Percentiles rank a stretch among this genome's conserved stretches.
phyloP scores from a whole-genome alignment of 2,797 vertebrate species.

The Sebastes diaconus region DNA sequence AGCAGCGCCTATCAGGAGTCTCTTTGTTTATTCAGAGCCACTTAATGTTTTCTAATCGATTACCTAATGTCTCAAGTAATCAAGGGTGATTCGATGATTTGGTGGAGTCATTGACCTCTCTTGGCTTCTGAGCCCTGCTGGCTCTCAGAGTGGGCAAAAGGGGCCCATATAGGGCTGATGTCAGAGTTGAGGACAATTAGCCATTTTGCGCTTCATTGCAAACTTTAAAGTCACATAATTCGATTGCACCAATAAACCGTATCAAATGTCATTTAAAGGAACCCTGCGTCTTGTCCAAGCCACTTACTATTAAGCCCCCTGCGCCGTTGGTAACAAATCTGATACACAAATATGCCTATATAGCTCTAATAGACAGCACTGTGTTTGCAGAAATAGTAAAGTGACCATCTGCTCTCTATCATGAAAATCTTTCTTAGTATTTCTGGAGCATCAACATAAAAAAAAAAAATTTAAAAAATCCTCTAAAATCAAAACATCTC shows the following conservation, averaged over 20 bases:
- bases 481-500: constrained; percentile 32
- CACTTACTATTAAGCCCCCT: constrained; percentile 34
- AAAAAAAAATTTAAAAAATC: constrained; percentile 6
- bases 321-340: not conserved
- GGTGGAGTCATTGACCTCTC: constrained; percentile 80
- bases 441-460: constrained; percentile 30
- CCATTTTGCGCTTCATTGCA: constrained; percentile 82
- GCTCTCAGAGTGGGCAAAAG: constrained; percentile 52
- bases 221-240: constrained; percentile 78
- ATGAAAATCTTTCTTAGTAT: constrained; percentile 4
- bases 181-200: constrained; percentile 83
- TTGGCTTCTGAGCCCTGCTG: constrained; percentile 64
- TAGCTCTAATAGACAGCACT: not conserved
- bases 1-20: constrained; percentile 21
- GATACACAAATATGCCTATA: not conserved
- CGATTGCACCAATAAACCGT: constrained; percentile 62
- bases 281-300: constrained; percentile 39
- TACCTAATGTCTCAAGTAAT: constrained; percentile 82
- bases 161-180: constrained; percentile 63
- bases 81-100: constrained; percentile 79
- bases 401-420: constrained; percentile 40
- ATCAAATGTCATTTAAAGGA: constrained; percentile 63
- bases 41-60: constrained; percentile 84
- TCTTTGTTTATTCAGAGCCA: constrained; percentile 77
- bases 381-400: not conserved